Conservation (phyloP, 2,113 vertebrate genomes). For the Passerina amoena region DNA sequence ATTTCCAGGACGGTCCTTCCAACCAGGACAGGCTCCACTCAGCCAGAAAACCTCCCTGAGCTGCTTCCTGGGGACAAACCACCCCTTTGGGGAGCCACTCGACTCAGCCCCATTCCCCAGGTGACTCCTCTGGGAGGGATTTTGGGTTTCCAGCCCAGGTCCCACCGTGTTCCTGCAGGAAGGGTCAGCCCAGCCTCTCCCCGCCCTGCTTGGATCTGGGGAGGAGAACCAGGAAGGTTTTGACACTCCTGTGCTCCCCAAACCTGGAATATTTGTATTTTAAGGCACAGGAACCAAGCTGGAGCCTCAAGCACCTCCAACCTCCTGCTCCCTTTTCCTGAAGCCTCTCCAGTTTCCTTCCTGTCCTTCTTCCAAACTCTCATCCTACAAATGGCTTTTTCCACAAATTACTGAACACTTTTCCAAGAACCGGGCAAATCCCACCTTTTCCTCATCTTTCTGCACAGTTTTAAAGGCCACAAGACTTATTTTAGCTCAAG, state of each 20-base stretch:
- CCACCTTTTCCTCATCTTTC: neutral
- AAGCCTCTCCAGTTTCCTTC: neutral
- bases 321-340: neutral
- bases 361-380: neutral
- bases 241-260: rapidly evolving
- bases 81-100: rapidly evolving
- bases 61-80: neutral
- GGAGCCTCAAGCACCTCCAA: neutral
- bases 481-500: neutral
- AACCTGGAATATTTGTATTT: neutral
- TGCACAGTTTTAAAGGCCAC: neutral
- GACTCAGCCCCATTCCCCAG: neutral
- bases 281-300: neutral
- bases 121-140: neutral
- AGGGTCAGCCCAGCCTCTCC: neutral
- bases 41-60: too few species aligned
- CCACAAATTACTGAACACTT: neutral
- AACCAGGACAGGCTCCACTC: neutral
- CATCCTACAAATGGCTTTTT: neutral
- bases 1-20: neutral
- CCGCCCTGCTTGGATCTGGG: neutral
- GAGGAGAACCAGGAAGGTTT: neutral
- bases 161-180: neutral
- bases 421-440: neutral
- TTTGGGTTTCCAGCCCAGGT: neutral